Evolutionary conservation across 2,888 invertebrate species (phyloP), one percentile per base, ranked within the genome.

Genomic region (Tipula unca): DNA sequence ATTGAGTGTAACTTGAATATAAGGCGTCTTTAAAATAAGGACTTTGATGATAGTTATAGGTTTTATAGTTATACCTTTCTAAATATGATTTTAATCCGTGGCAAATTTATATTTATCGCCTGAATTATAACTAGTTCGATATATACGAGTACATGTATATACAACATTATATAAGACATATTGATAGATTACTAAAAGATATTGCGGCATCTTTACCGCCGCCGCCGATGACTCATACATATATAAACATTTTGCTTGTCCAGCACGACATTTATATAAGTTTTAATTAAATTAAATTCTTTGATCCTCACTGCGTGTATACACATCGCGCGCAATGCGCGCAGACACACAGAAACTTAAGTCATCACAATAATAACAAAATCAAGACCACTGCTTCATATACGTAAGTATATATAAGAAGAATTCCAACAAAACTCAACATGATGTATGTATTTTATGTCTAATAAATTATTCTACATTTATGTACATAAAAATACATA

Each of bases 401-500:
- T n/a, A n/a, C n/a, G n/a, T n/a, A n/a, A n/a, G n/a, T n/a, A n/a
- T n/a, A n/a, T n/a, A n/a, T n/a, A 69, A 69, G 69, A 69, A 69
- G 69, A 69, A 25, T 25, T 25, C 25, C 10, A 25, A 69, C 69
- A 69, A 25, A 69, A 69, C 69, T 69, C 69, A 69, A 69, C 69
- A 69, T 69, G 69, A 69, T 69, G 69, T 69, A 69, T 25, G 69
- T 69, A 69, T 69, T 54, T 69, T 69, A 69, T 69, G 69, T 69
- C 69, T 69, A 69, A 69, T 69, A 69, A 69, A 69, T 69, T 25
- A 69, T 69, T 69, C 69, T 69, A 69, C 69, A n/a, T 48, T 48
- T 48, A 48, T 48, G n/a, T 48, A 48, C 8, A 3, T 39, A n/a
- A n/a, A n/a, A n/a, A 48, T 48, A 42, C n/a, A 48, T 48, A 48